phyloP scores from a whole-genome alignment of 1,140 invertebrate genomes.

The Ceratosolen fusciceps region DNA sequence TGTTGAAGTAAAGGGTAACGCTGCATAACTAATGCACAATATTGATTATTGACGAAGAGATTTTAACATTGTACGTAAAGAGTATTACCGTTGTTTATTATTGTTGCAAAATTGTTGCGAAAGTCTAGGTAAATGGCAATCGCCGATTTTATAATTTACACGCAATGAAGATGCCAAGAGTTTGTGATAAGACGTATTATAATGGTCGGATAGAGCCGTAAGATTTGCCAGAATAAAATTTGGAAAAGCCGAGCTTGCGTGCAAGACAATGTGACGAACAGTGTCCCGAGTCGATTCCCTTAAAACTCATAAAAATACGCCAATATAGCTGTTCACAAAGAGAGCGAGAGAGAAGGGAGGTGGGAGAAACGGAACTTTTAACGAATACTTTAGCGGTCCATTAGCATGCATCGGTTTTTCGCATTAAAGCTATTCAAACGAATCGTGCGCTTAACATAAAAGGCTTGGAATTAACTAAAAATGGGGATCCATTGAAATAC shows the following conservation, averaged over 20 bases:
- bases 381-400: slow-evolving; percentile 42
- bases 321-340: too few relatives aligned
- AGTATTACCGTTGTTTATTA: background rate
- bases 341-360: too few relatives aligned
- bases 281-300: background rate
- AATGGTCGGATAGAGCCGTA: background rate
- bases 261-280: background rate
- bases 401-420: slow-evolving; percentile 71
- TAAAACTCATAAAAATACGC: background rate
- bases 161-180: background rate
- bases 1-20: too few relatives aligned
- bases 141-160: too few relatives aligned
- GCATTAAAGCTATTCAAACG: slow-evolving; percentile 72
- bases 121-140: too few relatives aligned
- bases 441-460: slow-evolving; percentile 70
- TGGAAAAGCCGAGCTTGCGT: background rate
- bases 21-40: too few relatives aligned
- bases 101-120: background rate
- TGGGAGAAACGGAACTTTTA: background rate
- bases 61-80: background rate
- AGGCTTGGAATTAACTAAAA: slow-evolving; percentile 52
- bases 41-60: too few relatives aligned
- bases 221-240: background rate
- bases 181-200: background rate
- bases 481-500: background rate